Base-by-base conservation (phyloP, 2,888 invertebrate species). In the Amaurobius ferox region DNA sequence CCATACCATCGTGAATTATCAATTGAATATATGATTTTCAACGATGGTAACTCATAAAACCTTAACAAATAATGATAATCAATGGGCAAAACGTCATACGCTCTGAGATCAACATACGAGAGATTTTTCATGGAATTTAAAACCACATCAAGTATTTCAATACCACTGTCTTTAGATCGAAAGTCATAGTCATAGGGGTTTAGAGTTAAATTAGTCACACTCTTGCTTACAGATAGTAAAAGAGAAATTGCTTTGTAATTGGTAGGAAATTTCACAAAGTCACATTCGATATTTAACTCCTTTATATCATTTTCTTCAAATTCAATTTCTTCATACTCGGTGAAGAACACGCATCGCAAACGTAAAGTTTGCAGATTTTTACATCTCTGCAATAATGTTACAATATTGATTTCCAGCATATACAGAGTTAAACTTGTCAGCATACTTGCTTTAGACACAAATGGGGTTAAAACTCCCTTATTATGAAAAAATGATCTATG, bases 311-410 rank as follows among this genome's bases (percentile, higher is more conserved):
- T 55, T 23, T 55, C 11, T 11, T 19, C 1, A 66, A n/a, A 39
- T 28, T 55, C 29, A 0, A 79, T 35, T 23, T 35, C 32, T 35
- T 66, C 35, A 48, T 66, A 48, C 28, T 64, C 26, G 28, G 64
- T 40, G 29, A 73, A 73, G n/a, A 26, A n/a, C 16, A 79, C 72
- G 35, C 28, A 9, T 16, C 16, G 29, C n/a, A 79, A 48, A 35
- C 28, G 28, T 29, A 79, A 16, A n/a, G 13, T 9, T 32, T 79
- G 44, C 39, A 79, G 48, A 55, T 72, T 79, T 1, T 29, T 30
- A 28, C 64, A 79, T 7, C 9, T 48, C 13, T 72, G 40, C 26
- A 67, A 19, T 71, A 79, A 29, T 35, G 16, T 16, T 2, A 72
- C 55, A 28, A 67, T 29, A 29, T 62, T 61, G 23, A 79, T 40